Evolutionary conservation across 2,113 vertebrate species (phyloP).

Genomic region (Myrmecobius fasciatus): DNA sequence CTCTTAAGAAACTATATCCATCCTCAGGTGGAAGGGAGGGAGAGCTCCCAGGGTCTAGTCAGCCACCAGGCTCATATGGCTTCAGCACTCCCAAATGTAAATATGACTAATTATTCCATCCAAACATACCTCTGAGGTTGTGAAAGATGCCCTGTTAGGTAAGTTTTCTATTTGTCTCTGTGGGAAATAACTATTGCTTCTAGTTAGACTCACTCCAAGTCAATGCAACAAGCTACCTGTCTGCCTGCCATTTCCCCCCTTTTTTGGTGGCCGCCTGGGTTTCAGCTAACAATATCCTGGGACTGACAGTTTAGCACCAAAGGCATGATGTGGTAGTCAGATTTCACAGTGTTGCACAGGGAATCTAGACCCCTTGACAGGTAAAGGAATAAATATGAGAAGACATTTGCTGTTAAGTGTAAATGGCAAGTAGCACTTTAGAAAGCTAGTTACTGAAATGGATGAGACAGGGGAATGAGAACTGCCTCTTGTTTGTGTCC

Average conservation of each 20-base stretch:
- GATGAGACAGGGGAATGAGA: background rate
- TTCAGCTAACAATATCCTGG: conserved; percentile 2
- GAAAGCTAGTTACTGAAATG: conserved; percentile 35
- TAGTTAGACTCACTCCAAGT: conserved; percentile 39
- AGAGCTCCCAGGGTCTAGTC: background rate
- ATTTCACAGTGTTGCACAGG: conserved; percentile 24
- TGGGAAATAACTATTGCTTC: conserved; percentile 33
- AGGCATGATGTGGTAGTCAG: conserved; percentile 46
- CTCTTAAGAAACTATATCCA: background rate
- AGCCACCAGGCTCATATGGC: background rate
- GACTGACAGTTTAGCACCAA: conserved; percentile 53
- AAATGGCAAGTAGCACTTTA: conserved; percentile 30
- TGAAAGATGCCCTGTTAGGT: conserved; percentile 11
- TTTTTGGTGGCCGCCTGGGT: conserved; percentile 11
- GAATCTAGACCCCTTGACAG: conserved; percentile 33
- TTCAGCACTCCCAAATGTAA: background rate
- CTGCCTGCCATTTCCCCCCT: conserved; percentile 20
- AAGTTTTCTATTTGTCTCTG: background rate
- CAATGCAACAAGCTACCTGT: conserved; percentile 30
- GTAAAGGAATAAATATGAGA: conserved; percentile 26
- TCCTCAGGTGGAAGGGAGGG: background rate
- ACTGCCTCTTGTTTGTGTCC: background rate
- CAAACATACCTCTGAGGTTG: background rate
- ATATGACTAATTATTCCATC: fast-evolving
- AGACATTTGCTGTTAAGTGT: conserved; percentile 41